Evolutionary conservation across 2,113 vertebrate genomes (phyloP).

Genomic region (Barbus barbus): DNA sequence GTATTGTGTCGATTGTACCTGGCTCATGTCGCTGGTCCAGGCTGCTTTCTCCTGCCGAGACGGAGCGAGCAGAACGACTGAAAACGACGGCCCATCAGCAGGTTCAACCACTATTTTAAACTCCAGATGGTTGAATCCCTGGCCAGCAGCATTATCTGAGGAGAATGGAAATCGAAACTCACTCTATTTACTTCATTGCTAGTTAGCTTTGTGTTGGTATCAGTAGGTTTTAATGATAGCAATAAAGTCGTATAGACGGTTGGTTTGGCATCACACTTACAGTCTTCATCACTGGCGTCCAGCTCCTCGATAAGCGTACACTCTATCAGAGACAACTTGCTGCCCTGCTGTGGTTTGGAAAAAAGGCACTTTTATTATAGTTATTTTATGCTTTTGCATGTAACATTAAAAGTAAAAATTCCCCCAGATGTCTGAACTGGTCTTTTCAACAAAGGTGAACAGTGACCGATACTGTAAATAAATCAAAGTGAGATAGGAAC

Average conservation of each 20-base stretch:
- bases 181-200: neutral
- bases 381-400: neutral
- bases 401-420: neutral
- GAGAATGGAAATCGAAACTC: neutral
- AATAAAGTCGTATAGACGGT: neutral
- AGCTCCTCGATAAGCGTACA: conserved; percentile 92
- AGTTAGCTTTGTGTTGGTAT: neutral
- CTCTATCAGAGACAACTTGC: conserved; percentile 89
- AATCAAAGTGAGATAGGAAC: neutral
- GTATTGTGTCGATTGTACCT: conserved; percentile 74
- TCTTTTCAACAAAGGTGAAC: neutral
- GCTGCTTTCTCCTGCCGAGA: conserved; percentile 95
- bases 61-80: conserved; percentile 89
- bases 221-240: neutral
- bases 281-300: conserved; percentile 87
- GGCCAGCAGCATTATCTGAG: conserved; percentile 85
- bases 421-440: neutral
- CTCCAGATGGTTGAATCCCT: conserved; percentile 90
- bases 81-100: conserved; percentile 81
- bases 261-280: conserved; percentile 77
- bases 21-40: conserved; percentile 97
- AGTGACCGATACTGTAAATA: neutral
- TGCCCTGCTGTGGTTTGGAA: conserved; percentile 83
- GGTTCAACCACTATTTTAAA: conserved; percentile 93
- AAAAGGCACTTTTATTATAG: neutral